Percentiles rank a stretch among this genome's conserved stretches.
Evolutionary conservation across 2,113 vertebrate genomes (phyloP).

Genomic region (Neogobius melanostomus): DNA sequence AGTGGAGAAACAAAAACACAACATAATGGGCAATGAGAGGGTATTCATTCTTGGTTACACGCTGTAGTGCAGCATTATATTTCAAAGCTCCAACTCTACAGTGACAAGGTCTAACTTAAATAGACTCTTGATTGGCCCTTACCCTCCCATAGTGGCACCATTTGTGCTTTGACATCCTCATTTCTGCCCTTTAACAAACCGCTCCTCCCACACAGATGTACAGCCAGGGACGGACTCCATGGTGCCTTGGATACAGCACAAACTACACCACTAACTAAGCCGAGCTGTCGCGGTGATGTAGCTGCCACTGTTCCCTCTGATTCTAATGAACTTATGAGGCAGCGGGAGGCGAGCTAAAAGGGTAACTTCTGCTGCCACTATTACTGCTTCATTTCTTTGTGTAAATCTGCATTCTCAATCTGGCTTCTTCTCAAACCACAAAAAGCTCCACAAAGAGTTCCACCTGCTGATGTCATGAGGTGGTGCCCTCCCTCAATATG

Average conservation of each 20-base stretch:
- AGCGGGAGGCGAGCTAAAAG: constrained; percentile 3
- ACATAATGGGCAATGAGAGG: no score
- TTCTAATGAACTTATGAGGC: constrained; percentile 48
- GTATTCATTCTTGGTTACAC: no score
- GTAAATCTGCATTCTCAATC: no score
- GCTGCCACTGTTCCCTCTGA: constrained; percentile 7
- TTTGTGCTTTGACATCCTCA: constrained; percentile 1
- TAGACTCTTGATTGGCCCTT: not conserved
- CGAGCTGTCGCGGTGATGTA: constrained; percentile 29
- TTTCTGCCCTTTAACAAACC: constrained; percentile 28
- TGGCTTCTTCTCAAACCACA: no score
- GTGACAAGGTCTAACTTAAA: not conserved
- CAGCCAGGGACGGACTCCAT: not conserved
- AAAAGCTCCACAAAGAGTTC: no score
- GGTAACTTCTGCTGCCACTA: not conserved
- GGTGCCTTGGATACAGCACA: not conserved
- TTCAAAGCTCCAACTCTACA: not conserved
- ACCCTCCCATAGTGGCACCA: not conserved
- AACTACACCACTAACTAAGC: constrained; percentile 3
- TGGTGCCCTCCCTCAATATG: no score
- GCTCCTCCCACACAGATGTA: constrained; percentile 3
- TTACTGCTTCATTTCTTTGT: not conserved
- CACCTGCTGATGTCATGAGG: no score
- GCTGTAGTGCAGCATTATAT: no score
- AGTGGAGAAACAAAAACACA: no score